A percentile compares a stretch with the other conserved stretches of the same genome.
phyloP scores from a whole-genome alignment of 2,888 invertebrate species.

The Timandra comae region DNA sequence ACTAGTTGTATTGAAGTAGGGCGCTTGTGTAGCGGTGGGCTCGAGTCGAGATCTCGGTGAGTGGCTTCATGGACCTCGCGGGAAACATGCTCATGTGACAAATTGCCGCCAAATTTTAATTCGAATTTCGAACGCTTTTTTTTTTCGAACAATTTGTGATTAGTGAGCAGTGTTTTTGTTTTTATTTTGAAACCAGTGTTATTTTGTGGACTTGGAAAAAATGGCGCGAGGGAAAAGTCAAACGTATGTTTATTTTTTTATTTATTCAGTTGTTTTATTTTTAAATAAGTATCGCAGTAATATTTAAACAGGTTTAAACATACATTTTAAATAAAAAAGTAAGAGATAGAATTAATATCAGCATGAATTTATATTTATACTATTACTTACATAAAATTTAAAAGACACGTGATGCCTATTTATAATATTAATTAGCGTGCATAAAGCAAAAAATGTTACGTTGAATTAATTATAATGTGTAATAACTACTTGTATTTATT shows the following conservation, averaged over 20 bases:
- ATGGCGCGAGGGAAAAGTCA: constrained; percentile 59
- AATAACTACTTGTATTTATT: too few species aligned
- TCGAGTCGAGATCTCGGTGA: constrained; percentile 69
- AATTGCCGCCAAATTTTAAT: constrained; percentile 60
- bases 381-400: too few species aligned
- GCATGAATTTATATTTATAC: too few species aligned
- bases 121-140: constrained; percentile 39
- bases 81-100: constrained; percentile 66
- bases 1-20: constrained; percentile 70
- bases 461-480: too few species aligned
- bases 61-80: constrained; percentile 66
- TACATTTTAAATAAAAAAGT: too few species aligned
- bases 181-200: constrained; percentile 30
- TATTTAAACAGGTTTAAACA: neutral
- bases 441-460: too few species aligned
- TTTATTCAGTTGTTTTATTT: constrained; percentile 13
- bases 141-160: constrained; percentile 33
- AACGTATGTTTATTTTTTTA: constrained; percentile 46
- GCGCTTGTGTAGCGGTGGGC: constrained; percentile 57
- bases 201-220: constrained; percentile 35
- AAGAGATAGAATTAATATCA: too few species aligned
- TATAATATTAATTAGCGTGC: too few species aligned
- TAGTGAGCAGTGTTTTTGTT: constrained; percentile 36
- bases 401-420: too few species aligned
- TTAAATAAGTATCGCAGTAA: neutral